phyloP scores from a whole-genome alignment of 2,113 vertebrate genomes.

The Fulica atra region DNA sequence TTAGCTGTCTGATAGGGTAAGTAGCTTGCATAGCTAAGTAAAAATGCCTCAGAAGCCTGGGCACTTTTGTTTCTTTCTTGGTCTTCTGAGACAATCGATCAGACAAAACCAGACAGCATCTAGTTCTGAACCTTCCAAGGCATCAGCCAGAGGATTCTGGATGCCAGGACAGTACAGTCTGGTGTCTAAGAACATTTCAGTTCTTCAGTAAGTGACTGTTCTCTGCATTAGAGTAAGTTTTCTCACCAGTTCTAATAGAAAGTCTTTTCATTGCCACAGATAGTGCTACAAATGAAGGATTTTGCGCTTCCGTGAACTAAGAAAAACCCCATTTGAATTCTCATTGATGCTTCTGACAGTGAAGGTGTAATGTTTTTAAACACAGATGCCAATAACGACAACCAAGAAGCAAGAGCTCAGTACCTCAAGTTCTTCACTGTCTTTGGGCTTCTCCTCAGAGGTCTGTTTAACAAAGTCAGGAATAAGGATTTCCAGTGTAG shows the following conservation, averaged over 20 bases:
- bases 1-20: neutral
- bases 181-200: neutral
- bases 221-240: neutral
- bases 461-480: constrained; percentile 99
- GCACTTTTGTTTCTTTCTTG: neutral
- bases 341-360: neutral
- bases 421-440: constrained; percentile 98
- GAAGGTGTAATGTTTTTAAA: neutral
- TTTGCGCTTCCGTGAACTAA: neutral
- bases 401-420: neutral
- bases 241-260: neutral
- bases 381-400: neutral
- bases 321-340: neutral
- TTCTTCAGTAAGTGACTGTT: neutral
- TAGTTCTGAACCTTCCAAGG: neutral
- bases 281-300: neutral
- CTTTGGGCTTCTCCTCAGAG: constrained; percentile 94
- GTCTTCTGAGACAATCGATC: accelerated
- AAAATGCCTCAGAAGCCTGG: neutral
- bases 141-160: neutral
- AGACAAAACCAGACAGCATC: neutral
- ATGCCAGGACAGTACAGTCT: neutral
- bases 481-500: constrained; percentile 99
- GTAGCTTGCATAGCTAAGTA: neutral
- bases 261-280: neutral